These are phyloP conservation scores for Caenorhabditis remanei DNA, from an alignment of 1,140 invertebrate genomes.

Conservation along the genomic window DNA sequence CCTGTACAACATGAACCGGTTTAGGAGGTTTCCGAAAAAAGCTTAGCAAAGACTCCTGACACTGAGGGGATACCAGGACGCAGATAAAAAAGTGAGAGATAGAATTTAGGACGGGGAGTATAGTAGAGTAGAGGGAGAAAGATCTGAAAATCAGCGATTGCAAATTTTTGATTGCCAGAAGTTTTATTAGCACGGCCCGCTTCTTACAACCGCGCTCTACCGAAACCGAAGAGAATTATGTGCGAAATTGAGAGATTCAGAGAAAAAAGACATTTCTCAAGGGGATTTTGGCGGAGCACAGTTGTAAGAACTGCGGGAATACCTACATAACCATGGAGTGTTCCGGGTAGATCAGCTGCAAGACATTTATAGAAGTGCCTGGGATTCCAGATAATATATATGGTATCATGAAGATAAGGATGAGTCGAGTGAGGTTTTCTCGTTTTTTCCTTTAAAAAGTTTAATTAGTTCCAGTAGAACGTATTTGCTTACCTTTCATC, in stretches of 20 bases:
- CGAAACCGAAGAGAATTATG: too few relatives aligned
- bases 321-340: not conserved
- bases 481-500: not conserved
- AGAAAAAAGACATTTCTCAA: not conserved
- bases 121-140: not conserved
- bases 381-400: not conserved
- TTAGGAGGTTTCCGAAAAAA: not conserved
- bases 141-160: not conserved
- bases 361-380: not conserved
- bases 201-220: too few relatives aligned
- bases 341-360: not conserved
- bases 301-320: too few relatives aligned
- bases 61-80: slow-evolving; percentile 1
- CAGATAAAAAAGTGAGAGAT: not conserved
- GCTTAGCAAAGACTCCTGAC: not conserved
- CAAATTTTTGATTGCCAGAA: too few relatives aligned
- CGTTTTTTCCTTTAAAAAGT: not conserved
- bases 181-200: too few relatives aligned
- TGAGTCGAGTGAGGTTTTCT: not conserved
- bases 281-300: not conserved
- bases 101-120: not conserved
- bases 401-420: not conserved
- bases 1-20: too few relatives aligned
- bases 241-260: too few relatives aligned
- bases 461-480: not conserved